Evolutionary conservation across 2,888 invertebrate species (phyloP).

Genomic region (Cheilosia scutellata): DNA sequence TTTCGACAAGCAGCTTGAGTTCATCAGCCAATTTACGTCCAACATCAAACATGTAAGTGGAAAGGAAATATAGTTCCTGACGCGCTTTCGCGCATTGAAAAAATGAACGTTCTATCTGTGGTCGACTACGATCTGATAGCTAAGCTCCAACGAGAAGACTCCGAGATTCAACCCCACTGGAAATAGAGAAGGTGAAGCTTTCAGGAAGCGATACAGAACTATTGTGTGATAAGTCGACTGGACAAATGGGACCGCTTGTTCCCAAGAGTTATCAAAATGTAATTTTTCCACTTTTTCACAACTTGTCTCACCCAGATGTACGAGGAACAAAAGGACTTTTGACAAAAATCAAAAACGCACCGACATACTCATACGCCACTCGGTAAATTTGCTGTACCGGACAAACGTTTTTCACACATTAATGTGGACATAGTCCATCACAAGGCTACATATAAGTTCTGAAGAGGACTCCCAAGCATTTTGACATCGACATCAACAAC

Average conservation of each 20-base stretch:
- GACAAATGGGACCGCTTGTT: not conserved
- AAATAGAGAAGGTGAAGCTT: not conserved
- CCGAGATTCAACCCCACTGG: not conserved
- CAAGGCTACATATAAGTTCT: too few species aligned
- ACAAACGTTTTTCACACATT: too few species aligned
- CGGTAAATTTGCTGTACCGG: too few species aligned
- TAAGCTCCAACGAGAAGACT: not conserved
- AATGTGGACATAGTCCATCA: too few species aligned
- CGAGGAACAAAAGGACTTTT: too few species aligned
- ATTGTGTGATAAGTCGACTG: conserved; percentile 10
- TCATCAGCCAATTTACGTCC: not conserved
- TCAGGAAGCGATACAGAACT: not conserved
- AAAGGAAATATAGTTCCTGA: not conserved
- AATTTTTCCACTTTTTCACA: too few species aligned
- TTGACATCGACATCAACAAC: too few species aligned
- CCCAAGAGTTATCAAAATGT: too few species aligned
- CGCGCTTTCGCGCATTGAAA: not conserved
- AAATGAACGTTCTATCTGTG: not conserved
- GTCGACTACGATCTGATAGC: not conserved
- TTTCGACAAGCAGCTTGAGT: not conserved
- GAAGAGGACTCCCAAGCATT: too few species aligned
- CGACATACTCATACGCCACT: too few species aligned
- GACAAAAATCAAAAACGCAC: too few species aligned
- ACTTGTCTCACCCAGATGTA: too few species aligned
- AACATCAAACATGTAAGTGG: not conserved